Evolutionary conservation across 2,797 vertebrate genomes (phyloP), one percentile per base, ranked within the genome.

Genomic region (Ceryle rudis): DNA sequence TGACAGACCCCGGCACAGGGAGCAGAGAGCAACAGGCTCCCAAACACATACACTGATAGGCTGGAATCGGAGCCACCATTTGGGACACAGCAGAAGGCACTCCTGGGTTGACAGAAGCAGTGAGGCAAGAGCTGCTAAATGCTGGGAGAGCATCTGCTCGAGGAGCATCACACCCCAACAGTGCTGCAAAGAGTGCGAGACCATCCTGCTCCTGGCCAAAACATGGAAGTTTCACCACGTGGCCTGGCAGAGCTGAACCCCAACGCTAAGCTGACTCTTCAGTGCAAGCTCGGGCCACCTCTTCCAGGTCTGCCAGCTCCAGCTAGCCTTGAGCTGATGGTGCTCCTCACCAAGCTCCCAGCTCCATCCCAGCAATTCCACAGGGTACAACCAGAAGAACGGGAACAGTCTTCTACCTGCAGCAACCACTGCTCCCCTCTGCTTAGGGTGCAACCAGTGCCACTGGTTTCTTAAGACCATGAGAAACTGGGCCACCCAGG

Each of bases 31-130:
- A 57, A 22, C 8, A 37, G 5, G 21, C 44, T 70, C 37, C 64
- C 64, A 1, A 46, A 46, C 33, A 26, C 51, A 16, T 3, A 29
- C 29, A n/a, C 0, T 17, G 18, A n/a, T 7, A 39, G 47, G 14
- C 47, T 73, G 67, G 33, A 35, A 41, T 37, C 6, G 2, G 47
- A 55, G 67, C 33, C 41, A 41, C 31, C 29, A 10, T 10, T 1
- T 51, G 47, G 69, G 19, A n/a, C 55, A 57, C 42, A n/a, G 47
- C 55, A 55, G 55, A 55, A 57, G 49, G 16, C 70, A 37, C 11
- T 11, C 10, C 71, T 35, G 46, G 20, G 49, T 23, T 10, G 16
- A 47, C 10, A 35, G 25, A 31, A n/a, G 39, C 58, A 77, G 52
- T 2, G 2, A 8, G 15, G 25, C 19, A 77, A 41, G 51, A 77